Evolutionary conservation across 2,888 invertebrate genomes (phyloP), one percentile per base, ranked within the genome.

Genomic region (Pachydiplax longipennis): DNA sequence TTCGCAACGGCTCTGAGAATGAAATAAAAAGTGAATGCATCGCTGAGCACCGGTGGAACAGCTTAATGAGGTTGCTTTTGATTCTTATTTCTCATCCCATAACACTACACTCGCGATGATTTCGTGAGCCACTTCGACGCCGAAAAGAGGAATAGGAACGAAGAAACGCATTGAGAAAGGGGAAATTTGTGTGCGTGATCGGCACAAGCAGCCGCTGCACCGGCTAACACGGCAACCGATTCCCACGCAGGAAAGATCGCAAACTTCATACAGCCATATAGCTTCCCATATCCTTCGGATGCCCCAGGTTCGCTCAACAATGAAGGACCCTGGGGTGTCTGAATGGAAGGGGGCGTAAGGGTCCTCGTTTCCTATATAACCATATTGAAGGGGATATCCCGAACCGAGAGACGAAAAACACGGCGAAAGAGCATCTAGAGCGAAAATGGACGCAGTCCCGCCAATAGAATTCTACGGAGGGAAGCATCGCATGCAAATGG

Each of bases 221-320:
- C 31, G 73, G 31, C 73, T 31, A 73, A 12, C 25, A 18, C 12
- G 31, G 73, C 73, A 0, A 31, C 31, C 73, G 1, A 31, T 87
- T 87, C 87, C 87, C 87, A 87, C 87, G 37, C 37, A 87, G 25
- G 22, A 61, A 61, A 65, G 58, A 65, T 61, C 31, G 37, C 48
- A 58, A 31, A 58, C 87, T 53, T 53, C 53, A 18, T 53, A 53
- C 53, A 18, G 5, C 61, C 37, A 35, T 35, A 83, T 58, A 83
- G 61, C 87, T 61, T 87, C 65, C 65, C 31, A 87, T 61, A 87
- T 61, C 61, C 61, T 61, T 40, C 87, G 61, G 87, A 87, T 87
- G 61, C 61, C 58, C 22, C 87, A 22, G 22, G 35, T 15, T 65
- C 58, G 87, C 87, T 61, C 87, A 61, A 87, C 61, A 58, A 65